Base-by-base conservation (phyloP, 2,113 vertebrate species). In the Orycteropus afer region DNA sequence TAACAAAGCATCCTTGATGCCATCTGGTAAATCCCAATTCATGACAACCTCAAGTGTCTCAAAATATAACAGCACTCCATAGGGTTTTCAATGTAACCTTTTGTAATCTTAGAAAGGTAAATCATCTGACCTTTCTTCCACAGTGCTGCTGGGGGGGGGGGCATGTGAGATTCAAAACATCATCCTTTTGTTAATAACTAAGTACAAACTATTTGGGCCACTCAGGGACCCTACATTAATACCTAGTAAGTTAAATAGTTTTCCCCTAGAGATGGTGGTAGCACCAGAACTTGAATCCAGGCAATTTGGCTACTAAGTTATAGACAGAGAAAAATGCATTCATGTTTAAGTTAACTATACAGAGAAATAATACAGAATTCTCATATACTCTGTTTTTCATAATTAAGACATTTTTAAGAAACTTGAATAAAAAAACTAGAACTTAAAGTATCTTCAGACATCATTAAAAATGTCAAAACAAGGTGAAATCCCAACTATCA, bases 331-430 rank as follows among this genome's bases (percentile, higher is more conserved):
- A 76, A 87, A 86, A 37, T 55, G 13, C 63, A 45, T 86, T 77
- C 40, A 11, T 37, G 32, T 69, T 47, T 32, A 76, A 76, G 4
- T 42, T 25, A 87, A 59, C 53, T 59, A 15, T 57, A 65, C n/a
- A 78, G 76, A 71, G 77, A 80, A 76, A 73, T 59, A 76, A 86
- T 37, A 76, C 17, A 83, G 15, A 74, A 47, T 84, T 69, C 29
- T 69, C 45, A 84, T 10, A 34, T 23, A 18, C 69, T 63, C 18
- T 84, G 0, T 63, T 82, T 61, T 22, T 89, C 81, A n/a, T 82
- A 74, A 32, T 74, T 79, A 94, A 57, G 37, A 40, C 34, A 27
- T 59, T 82, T 83, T 34, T 40, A 90, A 40, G 45, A 90, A 95
- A 45, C 34, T n/a, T n/a, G n/a, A 49, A 12, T 2, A 40, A 22